Evolutionary conservation across 1,140 invertebrate species (phyloP), one percentile per base, ranked within the genome.

Genomic region (Aphelinus atriplicis): DNA sequence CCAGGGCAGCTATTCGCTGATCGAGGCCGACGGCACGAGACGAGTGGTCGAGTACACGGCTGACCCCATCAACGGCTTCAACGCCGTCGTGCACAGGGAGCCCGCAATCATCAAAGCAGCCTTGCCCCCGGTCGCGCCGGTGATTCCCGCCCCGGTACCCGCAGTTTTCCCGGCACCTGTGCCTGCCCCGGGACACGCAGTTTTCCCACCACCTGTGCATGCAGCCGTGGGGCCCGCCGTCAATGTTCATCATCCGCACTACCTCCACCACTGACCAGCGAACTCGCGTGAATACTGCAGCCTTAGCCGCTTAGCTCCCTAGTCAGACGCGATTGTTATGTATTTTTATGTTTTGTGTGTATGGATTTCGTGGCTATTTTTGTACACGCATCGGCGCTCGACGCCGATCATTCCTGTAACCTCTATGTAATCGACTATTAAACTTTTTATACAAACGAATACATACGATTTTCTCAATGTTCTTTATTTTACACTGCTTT

Each of bases 21-120:
- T 88, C 64, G 87, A 88, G 61, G 84, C 88, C 43, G 88, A 89
- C 57, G 88, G 88, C 42, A 88, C 84, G 6, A 79, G 84, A 2
- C 81, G 88, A 43, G 77, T 85, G 65, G 88, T 88, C 7, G 84
- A 87, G 43, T 89, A 86, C 77, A 82, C 81, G 0, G 86, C 86
- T 1, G 86, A 88, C 70, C 80, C 88, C 0, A 72, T 88, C 55
- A 88, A 89, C 68, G 89, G 89, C 55, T 89, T 89, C 77, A 88
- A 88, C 67, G 88, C 88, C 1, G 82, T 89, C 6, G 86, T 88
- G 0, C 85, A 86, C 26, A 81, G 86, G 9, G 84, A 87, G 76
- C 86, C 85, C 1, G 79, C 83, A 0, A 78, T 82, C 56, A 61
- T 80, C 45, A 76, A 71, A 60, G 74, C 77, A 3, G 80, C 78